Conservation (phyloP, 1,140 invertebrate genomes). For the Phocides pigmalion region DNA sequence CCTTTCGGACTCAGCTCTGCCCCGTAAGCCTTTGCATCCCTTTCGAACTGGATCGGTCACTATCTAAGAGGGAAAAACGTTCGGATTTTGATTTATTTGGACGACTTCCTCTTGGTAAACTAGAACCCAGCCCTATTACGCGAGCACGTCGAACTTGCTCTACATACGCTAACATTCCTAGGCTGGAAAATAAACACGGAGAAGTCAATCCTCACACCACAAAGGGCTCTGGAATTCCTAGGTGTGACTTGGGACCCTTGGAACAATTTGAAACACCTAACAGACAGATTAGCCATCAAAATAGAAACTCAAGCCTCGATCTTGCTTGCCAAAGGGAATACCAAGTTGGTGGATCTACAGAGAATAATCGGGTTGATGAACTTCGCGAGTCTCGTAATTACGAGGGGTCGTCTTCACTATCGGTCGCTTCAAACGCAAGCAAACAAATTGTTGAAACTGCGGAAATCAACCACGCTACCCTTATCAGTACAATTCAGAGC, state of each 20-base stretch:
- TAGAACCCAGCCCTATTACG: conserved; percentile 4
- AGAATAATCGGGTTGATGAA: neutral
- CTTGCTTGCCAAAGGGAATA: too few relatives aligned
- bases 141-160: neutral
- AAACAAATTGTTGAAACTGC: conserved; percentile 7
- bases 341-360: neutral
- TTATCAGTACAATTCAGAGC: neutral
- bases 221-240: too few relatives aligned
- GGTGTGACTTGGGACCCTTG: too few relatives aligned
- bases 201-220: too few relatives aligned
- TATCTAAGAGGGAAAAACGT: conserved; percentile 4
- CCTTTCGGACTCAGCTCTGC: conserved; percentile 28
- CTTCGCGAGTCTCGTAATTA: conserved; percentile 6
- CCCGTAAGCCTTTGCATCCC: conserved; percentile 13
- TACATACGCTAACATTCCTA: conserved; percentile 6
- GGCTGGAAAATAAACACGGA: too few relatives aligned
- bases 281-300: too few relatives aligned
- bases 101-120: conserved; percentile 19
- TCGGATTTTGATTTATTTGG: conserved; percentile 14
- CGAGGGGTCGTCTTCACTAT: conserved; percentile 8
- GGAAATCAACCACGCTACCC: neutral
- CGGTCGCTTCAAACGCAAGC: conserved; percentile 4
- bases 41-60: conserved; percentile 26
- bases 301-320: too few relatives aligned
- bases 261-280: too few relatives aligned